Evolutionary conservation across 2,888 invertebrate genomes (phyloP).

Genomic region (Drosophila histrio): DNA sequence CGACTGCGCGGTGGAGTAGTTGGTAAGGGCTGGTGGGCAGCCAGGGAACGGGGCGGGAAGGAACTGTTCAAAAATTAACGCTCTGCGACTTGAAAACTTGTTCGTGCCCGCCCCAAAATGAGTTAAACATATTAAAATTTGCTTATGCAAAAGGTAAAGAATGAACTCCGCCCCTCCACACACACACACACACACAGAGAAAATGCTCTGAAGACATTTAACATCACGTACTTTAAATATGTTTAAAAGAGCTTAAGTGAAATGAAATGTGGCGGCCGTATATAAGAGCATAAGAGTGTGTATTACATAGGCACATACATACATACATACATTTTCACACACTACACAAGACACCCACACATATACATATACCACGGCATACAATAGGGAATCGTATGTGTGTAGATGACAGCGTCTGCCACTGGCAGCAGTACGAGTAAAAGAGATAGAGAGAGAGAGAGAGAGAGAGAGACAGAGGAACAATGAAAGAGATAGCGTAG

Average conservation of each 20-base stretch:
- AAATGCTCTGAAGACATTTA: constrained; percentile 72
- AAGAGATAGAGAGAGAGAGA: not conserved
- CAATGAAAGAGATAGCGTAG: not conserved
- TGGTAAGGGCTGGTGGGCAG: too few species aligned
- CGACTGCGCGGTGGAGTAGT: not conserved
- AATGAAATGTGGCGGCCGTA: constrained; percentile 60
- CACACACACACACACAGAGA: constrained; percentile 16
- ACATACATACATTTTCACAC: constrained; percentile 15
- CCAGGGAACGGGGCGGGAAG: not conserved
- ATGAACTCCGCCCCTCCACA: constrained; percentile 15
- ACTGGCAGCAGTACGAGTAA: constrained; percentile 26
- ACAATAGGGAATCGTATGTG: constrained; percentile 32
- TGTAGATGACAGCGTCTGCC: constrained; percentile 54
- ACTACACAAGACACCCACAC: constrained; percentile 12
- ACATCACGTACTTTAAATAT: constrained; percentile 79
- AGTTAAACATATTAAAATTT: constrained; percentile 81
- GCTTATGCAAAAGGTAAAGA: constrained; percentile 69
- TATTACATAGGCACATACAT: constrained; percentile 16
- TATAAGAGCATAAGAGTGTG: constrained; percentile 15
- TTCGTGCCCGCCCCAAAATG: constrained; percentile 52
- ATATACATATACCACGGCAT: not conserved
- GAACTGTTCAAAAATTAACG: constrained; percentile 73
- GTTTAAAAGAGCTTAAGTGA: constrained; percentile 76
- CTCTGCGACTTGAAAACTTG: constrained; percentile 42
- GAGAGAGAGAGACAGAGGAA: not conserved